Base-by-base conservation (phyloP, 1,140 invertebrate species). In the Drosophila subpulchrella region DNA sequence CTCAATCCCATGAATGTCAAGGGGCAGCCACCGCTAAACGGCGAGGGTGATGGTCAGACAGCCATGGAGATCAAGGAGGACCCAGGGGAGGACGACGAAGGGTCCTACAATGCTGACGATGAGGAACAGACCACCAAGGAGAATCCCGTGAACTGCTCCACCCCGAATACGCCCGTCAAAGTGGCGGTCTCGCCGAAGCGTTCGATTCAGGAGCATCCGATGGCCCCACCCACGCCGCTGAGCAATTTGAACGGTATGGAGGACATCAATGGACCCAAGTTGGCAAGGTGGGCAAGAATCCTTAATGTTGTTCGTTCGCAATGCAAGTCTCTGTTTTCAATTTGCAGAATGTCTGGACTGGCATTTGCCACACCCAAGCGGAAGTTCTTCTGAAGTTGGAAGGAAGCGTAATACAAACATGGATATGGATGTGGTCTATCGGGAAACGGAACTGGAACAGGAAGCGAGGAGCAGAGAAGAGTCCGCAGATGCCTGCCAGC, bases 361-460 rank as follows among this genome's bases (percentile, higher is more conserved):
- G 30, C 47, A 1, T 78, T 91, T 12, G 58, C 76, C 42, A 86
- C 82, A 12, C 77, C 82, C 1, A 83, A 78, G 38, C 60, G 82
- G 24, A 91, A 91, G 57, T 91, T 91, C 68, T 78, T 91, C 74
- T 81, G 15, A 72, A 2, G 6, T 12, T 13, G 32, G 2, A 36
- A 5, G 47, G 13, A 48, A 6, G 8, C 15, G 8, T 2, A 42
- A 48, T 8, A 4, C 20, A 15, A 48, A 7, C 46, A 27, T 2
- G 24, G 13, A 30, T 48, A 13, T 4, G 13, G 12, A 48, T 20
- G 42, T 20, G 15, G 10, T 10, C 10, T 6, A 47, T 6, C 7
- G 17, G 42, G 17, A 44, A 20, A 17, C 47, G 27, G 13, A 48
- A 44, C 10, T 44, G 24, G 13, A n/a, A 12, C 13, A n/a, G n/a